Evolutionary conservation across 2,113 vertebrate species (phyloP).

Genomic region (Dromaius novaehollandiae): DNA sequence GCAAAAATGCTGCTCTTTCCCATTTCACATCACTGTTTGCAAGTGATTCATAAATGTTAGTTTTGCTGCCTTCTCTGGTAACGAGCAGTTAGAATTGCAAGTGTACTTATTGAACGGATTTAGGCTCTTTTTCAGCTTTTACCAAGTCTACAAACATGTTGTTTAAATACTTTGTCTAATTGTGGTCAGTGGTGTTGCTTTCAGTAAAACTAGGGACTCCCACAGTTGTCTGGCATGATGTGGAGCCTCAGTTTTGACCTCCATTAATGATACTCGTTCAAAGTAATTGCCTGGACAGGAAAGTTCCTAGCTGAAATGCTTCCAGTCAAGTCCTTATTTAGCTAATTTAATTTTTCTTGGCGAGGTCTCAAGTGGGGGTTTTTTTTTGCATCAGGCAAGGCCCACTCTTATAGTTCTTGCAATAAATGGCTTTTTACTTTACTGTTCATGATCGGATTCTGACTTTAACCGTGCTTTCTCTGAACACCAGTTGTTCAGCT

Average conservation of each 20-base stretch:
- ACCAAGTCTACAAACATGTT: neutral
- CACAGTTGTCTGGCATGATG: neutral
- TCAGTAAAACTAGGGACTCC: neutral
- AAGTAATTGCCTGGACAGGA: neutral
- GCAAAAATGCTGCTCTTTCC: neutral
- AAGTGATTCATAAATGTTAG: neutral
- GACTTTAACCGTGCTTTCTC: neutral
- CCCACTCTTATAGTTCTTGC: neutral
- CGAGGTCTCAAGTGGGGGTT: neutral
- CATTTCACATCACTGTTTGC: neutral
- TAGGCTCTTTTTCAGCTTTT: neutral
- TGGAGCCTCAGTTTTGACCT: neutral
- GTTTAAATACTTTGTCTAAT: neutral
- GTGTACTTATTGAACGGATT: neutral
- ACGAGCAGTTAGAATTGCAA: neutral
- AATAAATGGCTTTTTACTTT: neutral
- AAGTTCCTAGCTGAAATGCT: neutral
- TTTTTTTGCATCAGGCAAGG: fast-evolving
- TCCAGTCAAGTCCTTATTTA: neutral
- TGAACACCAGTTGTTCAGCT: neutral
- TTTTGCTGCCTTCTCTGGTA: neutral
- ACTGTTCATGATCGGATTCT: neutral
- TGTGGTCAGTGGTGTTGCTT: neutral
- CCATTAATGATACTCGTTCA: neutral
- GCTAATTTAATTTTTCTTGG: neutral